Percentiles rank a stretch among this genome's conserved stretches.
These are phyloP conservation scores for Drosophila lacicola DNA, from an alignment of 2,888 invertebrate genomes.

Conservation along the genomic window DNA sequence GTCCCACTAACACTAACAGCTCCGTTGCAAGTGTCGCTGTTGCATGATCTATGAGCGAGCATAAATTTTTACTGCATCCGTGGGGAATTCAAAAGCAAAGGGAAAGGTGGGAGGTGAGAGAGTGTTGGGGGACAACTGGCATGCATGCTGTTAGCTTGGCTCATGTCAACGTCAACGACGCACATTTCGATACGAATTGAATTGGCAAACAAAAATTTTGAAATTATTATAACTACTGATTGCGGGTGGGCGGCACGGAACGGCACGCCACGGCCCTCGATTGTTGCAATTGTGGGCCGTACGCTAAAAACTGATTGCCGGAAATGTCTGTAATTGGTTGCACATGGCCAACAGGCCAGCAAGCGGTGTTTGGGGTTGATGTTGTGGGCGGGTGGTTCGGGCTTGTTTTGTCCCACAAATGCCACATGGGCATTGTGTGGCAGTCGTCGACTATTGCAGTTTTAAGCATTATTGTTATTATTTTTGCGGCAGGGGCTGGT, in stretches of 20 bases:
- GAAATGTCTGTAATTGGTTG: constrained; percentile 71
- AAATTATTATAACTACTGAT: constrained; percentile 68
- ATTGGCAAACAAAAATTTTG: constrained; percentile 56
- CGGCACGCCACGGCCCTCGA: neutral
- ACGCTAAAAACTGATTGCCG: constrained; percentile 75
- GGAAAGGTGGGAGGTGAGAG: neutral
- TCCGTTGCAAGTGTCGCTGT: constrained; percentile 54
- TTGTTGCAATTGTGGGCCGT: constrained; percentile 30
- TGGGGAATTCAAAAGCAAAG: constrained; percentile 12
- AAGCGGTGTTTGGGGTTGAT: neutral
- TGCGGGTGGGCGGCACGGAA: neutral
- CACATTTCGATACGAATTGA: constrained; percentile 58
- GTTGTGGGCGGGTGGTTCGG: neutral
- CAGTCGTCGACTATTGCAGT: constrained; percentile 63
- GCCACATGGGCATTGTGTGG: constrained; percentile 75
- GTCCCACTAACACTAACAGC: constrained; percentile 35
- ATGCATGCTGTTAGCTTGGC: constrained; percentile 27
- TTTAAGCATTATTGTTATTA: constrained; percentile 78
- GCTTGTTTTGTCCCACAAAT: constrained; percentile 19
- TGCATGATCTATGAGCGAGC: constrained; percentile 66
- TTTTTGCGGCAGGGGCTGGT: constrained; percentile 65
- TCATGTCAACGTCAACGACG: constrained; percentile 52
- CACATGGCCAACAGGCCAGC: constrained; percentile 43
- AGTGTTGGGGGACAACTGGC: neutral
- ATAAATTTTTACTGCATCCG: constrained; percentile 69